Evolutionary conservation across 2,113 vertebrate genomes (phyloP).

Genomic region (Stictonetta naevosa): DNA sequence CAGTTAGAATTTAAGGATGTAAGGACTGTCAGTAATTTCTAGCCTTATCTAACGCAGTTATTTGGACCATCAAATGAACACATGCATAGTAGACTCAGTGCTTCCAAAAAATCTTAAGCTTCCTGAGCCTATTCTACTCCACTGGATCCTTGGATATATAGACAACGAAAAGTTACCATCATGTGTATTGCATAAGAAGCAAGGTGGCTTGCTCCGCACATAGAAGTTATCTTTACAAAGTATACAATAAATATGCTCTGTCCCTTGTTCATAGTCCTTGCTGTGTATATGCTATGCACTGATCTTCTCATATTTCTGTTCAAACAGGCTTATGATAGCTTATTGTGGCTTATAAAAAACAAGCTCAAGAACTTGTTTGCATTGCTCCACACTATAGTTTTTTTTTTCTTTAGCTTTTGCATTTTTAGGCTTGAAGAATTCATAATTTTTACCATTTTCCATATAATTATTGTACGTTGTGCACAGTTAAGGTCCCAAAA

Average conservation of each 20-base stretch:
- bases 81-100: rapidly evolving
- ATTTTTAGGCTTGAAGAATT: not conserved
- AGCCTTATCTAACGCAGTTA: not conserved
- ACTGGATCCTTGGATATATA: no score
- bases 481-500: not conserved
- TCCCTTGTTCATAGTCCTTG: not conserved
- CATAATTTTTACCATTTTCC: not conserved
- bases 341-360: not conserved
- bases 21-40: not conserved
- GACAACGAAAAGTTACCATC: not conserved
- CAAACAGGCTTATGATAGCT: not conserved
- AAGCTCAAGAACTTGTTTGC: not conserved
- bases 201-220: not conserved
- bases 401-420: not conserved
- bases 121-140: not conserved
- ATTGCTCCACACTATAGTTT: not conserved
- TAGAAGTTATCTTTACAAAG: not conserved
- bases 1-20: not conserved
- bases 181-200: not conserved
- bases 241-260: not conserved
- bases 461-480: not conserved
- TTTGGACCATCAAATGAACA: not conserved
- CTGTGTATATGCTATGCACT: not conserved
- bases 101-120: not conserved
- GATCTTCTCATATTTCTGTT: not conserved